Evolutionary conservation across 2,888 invertebrate species (phyloP).

Genomic region (Amphiduros pacificus): DNA sequence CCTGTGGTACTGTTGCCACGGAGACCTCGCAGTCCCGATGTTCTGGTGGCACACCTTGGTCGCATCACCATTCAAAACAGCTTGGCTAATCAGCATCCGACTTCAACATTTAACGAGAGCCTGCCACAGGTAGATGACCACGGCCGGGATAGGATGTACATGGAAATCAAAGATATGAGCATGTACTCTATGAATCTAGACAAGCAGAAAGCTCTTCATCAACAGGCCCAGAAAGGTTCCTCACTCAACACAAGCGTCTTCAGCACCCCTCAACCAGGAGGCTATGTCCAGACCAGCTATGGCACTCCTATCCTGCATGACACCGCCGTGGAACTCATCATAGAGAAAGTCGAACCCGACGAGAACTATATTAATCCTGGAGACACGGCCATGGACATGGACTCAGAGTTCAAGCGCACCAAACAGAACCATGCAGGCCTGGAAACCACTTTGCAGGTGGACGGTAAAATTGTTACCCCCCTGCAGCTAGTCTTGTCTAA

Average conservation of each 20-base stretch:
- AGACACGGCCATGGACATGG: background rate
- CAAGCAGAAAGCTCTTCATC: conserved; percentile 63
- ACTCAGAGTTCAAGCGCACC: background rate
- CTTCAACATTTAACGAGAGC: background rate
- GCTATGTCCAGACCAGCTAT: conserved; percentile 63
- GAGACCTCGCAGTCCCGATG: conserved; percentile 75
- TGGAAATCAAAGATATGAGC: conserved; percentile 72
- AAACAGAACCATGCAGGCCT: background rate
- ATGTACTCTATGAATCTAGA: conserved; percentile 76
- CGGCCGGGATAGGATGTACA: conserved; percentile 15
- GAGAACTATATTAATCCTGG: conserved; percentile 41
- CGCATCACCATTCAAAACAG: conserved; percentile 69
- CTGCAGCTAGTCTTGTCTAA: conserved; percentile 83
- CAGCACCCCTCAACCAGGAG: conserved; percentile 27
- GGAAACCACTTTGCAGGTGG: conserved; percentile 63
- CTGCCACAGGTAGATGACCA: background rate
- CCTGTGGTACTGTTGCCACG: conserved; percentile 89
- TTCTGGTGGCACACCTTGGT: conserved; percentile 89
- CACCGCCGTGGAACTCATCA: conserved; percentile 76
- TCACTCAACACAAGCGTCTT: conserved; percentile 7
- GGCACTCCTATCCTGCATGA: conserved; percentile 82
- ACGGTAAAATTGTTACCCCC: conserved; percentile 79
- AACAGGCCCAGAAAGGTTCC: conserved; percentile 67
- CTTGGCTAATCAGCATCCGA: background rate
- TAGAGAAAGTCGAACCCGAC: conserved; percentile 62